These are phyloP conservation scores for Mesaphorura yosii DNA, from an alignment of 1,140 invertebrate species.

Conservation along the genomic window DNA sequence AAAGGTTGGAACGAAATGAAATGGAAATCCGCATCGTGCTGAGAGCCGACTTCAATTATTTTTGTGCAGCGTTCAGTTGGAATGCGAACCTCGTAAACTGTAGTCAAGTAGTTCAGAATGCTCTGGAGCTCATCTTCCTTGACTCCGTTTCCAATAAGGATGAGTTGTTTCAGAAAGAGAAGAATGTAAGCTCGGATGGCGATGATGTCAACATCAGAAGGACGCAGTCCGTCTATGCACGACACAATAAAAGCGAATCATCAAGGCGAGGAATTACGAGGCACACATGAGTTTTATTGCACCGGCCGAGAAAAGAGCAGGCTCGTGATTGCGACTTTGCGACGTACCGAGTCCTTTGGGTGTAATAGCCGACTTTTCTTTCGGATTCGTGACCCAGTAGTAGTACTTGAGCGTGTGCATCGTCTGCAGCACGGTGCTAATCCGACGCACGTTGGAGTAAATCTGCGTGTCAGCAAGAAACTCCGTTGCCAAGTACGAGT, in stretches of 20 bases:
- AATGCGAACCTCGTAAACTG: conserved; percentile 73
- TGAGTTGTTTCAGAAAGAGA: conserved; percentile 88
- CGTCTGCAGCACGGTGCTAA: conserved; percentile 93
- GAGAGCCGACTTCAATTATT: too few relatives aligned
- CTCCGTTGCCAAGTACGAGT: conserved; percentile 94
- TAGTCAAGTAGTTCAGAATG: conserved; percentile 94
- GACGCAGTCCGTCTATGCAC: conserved; percentile 72
- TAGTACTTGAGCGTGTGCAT: conserved; percentile 98
- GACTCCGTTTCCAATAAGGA: conserved; percentile 90
- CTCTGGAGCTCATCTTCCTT: conserved; percentile 98
- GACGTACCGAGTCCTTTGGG: conserved; percentile 82
- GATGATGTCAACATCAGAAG: conserved; percentile 83
- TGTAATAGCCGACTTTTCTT: conserved; percentile 83
- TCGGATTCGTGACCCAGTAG: conserved; percentile 96
- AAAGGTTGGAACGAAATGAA: neutral
- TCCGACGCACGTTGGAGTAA: conserved; percentile 89
- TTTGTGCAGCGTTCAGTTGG: too few relatives aligned
- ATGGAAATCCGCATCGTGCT: too few relatives aligned
- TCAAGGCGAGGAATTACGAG: neutral
- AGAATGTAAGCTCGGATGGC: conserved; percentile 89
- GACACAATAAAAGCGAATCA: conserved; percentile 7
- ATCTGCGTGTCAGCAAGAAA: conserved; percentile 95
- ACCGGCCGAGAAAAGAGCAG: neutral
- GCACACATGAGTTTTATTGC: neutral
- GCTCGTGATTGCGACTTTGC: too few relatives aligned